Conservation (phyloP, 2,888 invertebrate species). For the Brachylomia viminalis region DNA sequence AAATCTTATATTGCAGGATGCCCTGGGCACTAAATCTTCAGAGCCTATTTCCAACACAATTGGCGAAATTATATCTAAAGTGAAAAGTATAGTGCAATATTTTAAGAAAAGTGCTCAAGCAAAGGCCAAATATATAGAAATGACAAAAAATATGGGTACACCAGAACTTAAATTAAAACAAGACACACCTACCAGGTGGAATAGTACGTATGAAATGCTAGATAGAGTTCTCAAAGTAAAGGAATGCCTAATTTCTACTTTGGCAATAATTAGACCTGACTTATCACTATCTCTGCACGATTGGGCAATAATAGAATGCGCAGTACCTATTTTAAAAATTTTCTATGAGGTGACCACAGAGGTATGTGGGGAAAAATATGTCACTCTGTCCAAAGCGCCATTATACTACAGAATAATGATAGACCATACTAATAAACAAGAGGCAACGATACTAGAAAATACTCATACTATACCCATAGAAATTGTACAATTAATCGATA, state of each 20-base stretch:
- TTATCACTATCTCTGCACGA: background rate
- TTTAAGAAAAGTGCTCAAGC: background rate
- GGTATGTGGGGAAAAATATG: constrained; percentile 1
- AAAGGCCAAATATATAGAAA: too few species aligned
- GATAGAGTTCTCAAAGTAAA: too few species aligned
- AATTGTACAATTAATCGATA: constrained; percentile 1
- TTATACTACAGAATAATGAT: constrained; percentile 5
- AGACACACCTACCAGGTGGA: background rate
- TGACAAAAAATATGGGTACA: too few species aligned
- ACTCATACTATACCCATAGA: background rate
- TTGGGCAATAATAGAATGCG: constrained; percentile 6
- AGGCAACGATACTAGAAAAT: background rate
- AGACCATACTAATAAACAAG: constrained; percentile 1
- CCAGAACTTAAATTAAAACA: too few species aligned
- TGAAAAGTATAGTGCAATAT: constrained; percentile 9
- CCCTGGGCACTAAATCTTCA: constrained; percentile 10
- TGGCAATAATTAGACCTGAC: too few species aligned
- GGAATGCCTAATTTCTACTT: too few species aligned
- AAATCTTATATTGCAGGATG: constrained; percentile 15
- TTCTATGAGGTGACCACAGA: constrained; percentile 4
- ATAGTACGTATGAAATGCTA: too few species aligned
- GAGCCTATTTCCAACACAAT: constrained; percentile 10
- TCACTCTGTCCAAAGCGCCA: background rate
- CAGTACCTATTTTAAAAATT: background rate
- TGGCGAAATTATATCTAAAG: constrained; percentile 7